phyloP scores from a whole-genome alignment of 2,888 invertebrate species.

The Cyclophora albipunctata region DNA sequence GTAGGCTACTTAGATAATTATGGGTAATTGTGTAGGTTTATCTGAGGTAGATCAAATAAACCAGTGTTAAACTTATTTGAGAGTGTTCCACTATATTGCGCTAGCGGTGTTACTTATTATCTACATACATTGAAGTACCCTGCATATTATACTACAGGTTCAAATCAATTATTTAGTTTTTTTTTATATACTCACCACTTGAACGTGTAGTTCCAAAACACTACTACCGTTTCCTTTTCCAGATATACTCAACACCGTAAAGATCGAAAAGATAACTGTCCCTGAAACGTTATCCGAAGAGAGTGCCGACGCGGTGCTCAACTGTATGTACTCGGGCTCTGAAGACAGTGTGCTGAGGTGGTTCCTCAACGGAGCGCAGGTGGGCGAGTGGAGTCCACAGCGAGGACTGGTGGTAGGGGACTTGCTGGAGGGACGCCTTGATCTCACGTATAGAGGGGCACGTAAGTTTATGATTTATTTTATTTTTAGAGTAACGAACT shows the following conservation, averaged over 20 bases:
- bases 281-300: constrained; percentile 29
- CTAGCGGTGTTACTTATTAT: too few relatives aligned
- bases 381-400: constrained; percentile 29
- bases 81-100: too few relatives aligned
- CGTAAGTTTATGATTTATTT: constrained; percentile 16
- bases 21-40: too few relatives aligned
- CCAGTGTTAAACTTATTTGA: too few relatives aligned
- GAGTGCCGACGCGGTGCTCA: constrained; percentile 18
- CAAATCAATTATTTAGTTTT: too few relatives aligned
- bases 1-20: too few relatives aligned
- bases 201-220: too few relatives aligned
- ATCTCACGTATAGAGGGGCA: constrained; percentile 19
- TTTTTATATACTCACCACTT: too few relatives aligned
- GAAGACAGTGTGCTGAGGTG: constrained; percentile 28
- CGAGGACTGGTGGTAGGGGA: constrained; percentile 19
- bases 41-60: too few relatives aligned
- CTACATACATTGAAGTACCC: too few relatives aligned
- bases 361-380: constrained; percentile 25
- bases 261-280: constrained; percentile 30
- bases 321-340: constrained; percentile 26
- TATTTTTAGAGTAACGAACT: background rate
- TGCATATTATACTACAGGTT: too few relatives aligned
- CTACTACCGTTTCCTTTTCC: too few relatives aligned
- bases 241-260: constrained; percentile 25
- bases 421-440: constrained; percentile 21